Percentiles rank a stretch among this genome's conserved stretches.
phyloP scores from a whole-genome alignment of 2,113 vertebrate genomes.

The Haliaeetus leucogaster region DNA sequence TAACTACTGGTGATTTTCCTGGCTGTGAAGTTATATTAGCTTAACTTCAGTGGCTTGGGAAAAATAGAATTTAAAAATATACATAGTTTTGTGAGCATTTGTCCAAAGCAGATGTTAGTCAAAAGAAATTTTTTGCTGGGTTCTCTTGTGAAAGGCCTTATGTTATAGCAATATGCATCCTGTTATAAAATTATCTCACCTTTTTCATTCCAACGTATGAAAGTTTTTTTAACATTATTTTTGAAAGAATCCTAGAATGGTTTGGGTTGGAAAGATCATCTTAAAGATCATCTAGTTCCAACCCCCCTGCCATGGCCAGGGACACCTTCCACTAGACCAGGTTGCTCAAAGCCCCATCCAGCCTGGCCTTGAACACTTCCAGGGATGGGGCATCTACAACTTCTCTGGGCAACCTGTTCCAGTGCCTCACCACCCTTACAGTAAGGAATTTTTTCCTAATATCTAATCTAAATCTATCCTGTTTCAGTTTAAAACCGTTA shows the following conservation, averaged over 20 bases:
- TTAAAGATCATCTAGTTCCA: too few relatives aligned
- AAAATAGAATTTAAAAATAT: not conserved
- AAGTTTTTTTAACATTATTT: not conserved
- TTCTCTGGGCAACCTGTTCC: too few relatives aligned
- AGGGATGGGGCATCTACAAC: too few relatives aligned
- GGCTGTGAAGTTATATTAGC: not conserved
- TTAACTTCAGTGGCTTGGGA: not conserved
- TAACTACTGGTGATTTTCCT: not conserved
- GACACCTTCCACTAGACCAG: too few relatives aligned
- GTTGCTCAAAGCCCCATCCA: too few relatives aligned
- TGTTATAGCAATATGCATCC: not conserved
- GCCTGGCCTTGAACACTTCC: too few relatives aligned
- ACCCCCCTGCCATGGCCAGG: too few relatives aligned
- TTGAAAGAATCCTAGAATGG: not conserved
- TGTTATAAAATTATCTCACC: rapidly evolving
- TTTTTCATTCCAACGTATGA: not conserved
- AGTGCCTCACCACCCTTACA: too few relatives aligned
- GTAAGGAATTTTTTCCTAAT: too few relatives aligned
- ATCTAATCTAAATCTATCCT: too few relatives aligned
- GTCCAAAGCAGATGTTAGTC: not conserved
- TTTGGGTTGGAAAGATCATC: too few relatives aligned
- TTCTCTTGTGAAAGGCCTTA: not conserved
- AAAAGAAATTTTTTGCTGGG: not conserved
- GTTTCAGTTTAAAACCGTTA: too few relatives aligned
- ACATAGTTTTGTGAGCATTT: not conserved